A percentile compares a stretch with the other conserved stretches of the same genome.
Conservation (phyloP, 2,113 vertebrate genomes). For the Campylomormyrus tamandua region DNA sequence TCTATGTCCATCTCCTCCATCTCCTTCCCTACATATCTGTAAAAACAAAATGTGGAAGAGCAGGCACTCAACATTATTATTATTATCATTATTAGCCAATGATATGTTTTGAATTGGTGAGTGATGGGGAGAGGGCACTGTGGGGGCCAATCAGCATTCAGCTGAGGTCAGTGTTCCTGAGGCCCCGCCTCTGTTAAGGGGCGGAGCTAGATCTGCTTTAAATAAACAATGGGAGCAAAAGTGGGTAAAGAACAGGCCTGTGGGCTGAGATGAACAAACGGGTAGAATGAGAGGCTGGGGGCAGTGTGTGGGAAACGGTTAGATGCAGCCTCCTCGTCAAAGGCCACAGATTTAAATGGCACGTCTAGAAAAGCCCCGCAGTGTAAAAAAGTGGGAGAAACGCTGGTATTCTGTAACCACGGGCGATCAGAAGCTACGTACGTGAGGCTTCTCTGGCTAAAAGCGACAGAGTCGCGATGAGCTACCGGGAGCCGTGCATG, state of each 20-base stretch:
- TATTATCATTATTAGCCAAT: background rate
- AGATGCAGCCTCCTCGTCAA: background rate
- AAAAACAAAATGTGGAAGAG: background rate
- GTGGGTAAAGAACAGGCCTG: background rate
- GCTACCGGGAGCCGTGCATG: background rate
- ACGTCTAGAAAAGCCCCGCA: background rate
- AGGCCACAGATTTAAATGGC: background rate
- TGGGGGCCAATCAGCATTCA: background rate
- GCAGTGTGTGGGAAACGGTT: background rate
- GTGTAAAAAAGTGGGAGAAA: background rate
- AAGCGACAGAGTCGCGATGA: background rate
- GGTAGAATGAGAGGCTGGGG: background rate
- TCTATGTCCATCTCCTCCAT: background rate
- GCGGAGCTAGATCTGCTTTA: background rate
- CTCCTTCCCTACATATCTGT: background rate
- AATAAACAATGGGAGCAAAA: background rate
- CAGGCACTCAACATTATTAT: background rate
- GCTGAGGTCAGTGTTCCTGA: background rate
- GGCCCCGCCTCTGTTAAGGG: background rate
- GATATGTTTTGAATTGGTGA: background rate
- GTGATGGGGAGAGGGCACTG: background rate
- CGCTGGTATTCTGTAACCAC: background rate
- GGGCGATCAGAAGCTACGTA: background rate
- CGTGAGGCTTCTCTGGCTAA: background rate
- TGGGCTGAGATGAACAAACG: background rate